phyloP scores from a whole-genome alignment of 2,888 invertebrate species.

The Microplitis deprimator region DNA sequence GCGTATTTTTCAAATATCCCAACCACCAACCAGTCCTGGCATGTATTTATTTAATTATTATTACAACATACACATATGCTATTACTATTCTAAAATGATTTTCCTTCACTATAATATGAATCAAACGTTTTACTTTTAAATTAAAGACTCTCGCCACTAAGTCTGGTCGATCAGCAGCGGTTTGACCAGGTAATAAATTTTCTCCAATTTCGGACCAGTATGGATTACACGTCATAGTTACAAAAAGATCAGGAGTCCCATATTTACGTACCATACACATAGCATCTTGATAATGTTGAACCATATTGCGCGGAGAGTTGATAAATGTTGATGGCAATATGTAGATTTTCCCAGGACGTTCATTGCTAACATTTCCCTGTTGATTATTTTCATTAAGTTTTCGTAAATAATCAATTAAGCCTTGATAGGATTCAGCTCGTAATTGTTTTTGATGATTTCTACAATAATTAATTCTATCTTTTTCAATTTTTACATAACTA shows the following conservation, averaged over 20 bases:
- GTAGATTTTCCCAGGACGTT: conserved; percentile 35
- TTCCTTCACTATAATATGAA: conserved; percentile 41
- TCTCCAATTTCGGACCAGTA: conserved; percentile 48
- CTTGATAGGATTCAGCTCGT: conserved; percentile 35
- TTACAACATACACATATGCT: conserved; percentile 45
- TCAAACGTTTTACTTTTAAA: conserved; percentile 42
- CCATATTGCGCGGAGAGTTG: conserved; percentile 48
- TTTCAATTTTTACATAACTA: neutral
- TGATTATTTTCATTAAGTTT: conserved; percentile 20
- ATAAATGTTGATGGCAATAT: conserved; percentile 47
- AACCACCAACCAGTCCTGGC: no score
- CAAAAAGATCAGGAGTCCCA: conserved; percentile 69
- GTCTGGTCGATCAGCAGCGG: conserved; percentile 48
- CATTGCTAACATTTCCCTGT: conserved; percentile 2
- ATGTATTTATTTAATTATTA: no score
- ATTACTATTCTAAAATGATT: conserved; percentile 44
- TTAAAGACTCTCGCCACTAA: conserved; percentile 43
- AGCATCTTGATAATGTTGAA: conserved; percentile 42
- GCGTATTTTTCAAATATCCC: no score
- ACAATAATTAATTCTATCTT: conserved; percentile 31
- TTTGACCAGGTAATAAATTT: conserved; percentile 46
- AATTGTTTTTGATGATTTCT: conserved; percentile 39
- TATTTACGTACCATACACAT: conserved; percentile 39
- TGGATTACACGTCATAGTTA: conserved; percentile 67
- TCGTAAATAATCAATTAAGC: conserved; percentile 39